A percentile compares a stretch with the other conserved stretches of the same genome.
phyloP scores from a whole-genome alignment of 2,797 vertebrate species.

The Chloroceryle inda region DNA sequence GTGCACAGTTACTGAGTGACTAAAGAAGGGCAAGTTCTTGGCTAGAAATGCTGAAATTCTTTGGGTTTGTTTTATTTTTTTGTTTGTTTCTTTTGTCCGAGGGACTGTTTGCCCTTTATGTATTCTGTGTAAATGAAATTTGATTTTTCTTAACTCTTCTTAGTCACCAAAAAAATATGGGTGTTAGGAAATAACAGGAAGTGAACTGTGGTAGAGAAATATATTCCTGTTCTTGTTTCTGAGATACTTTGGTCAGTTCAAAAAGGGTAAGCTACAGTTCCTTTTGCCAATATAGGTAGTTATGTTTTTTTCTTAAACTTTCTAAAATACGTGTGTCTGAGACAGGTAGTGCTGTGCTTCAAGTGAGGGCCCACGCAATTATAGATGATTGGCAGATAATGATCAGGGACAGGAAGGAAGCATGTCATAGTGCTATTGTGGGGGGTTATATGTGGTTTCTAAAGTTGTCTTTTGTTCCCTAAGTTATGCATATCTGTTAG shows the following conservation, averaged over 20 bases:
- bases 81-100: not conserved
- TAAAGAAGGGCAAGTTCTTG: not conserved
- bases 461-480: conserved; percentile 33
- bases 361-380: conserved; percentile 34
- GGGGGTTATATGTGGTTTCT: conserved; percentile 44
- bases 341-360: not conserved
- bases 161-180: not conserved
- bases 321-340: not conserved
- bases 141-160: not conserved
- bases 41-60: not conserved
- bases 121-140: not conserved
- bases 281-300: not conserved
- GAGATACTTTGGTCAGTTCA: not conserved
- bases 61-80: not conserved
- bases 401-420: conserved; percentile 68
- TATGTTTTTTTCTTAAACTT: not conserved
- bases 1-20: not conserved
- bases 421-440: conserved; percentile 25
- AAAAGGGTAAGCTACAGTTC: not conserved
- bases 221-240: not conserved
- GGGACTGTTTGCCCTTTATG: not conserved
- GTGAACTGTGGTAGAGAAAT: not conserved
- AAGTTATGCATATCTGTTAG: not conserved
- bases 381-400: conserved; percentile 51
- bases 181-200: not conserved